Evolutionary conservation across 2,888 invertebrate genomes (phyloP), one percentile per base, ranked within the genome.

Genomic region (Thymelicus sylvestris): DNA sequence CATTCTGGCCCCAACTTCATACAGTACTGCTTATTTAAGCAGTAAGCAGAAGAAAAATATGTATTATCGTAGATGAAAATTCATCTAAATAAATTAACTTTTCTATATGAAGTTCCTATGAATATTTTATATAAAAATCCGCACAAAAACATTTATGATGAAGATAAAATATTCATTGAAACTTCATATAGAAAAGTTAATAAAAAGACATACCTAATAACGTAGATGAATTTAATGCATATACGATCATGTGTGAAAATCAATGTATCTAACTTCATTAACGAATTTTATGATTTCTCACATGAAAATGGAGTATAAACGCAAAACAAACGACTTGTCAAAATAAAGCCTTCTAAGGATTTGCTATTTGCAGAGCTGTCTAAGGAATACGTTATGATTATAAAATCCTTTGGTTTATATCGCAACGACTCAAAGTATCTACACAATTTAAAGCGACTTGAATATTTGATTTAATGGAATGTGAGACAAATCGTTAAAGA

Each of bases 321-420:
- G 2, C 12, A 3, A 52, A 52, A 55, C 8, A 52, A 19, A 19
- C 8, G 52, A 19, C 55, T 55, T 19, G 24, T 55, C 24, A 10
- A n/a, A n/a, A n/a, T n/a, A 24, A 10, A 24, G 24, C 24, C 24
- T 55, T 10, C 24, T 24, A 24, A 55, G 24, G 55, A 59, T 59
- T 59, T 38, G 38, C n/a, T 59, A 3, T 59, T 59, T 59, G n/a
- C 38, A 12, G 38, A 59, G 59, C 38, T 38, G 7, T 59, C 59
- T 12, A 7, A 38, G 59, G 38, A 38, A 59, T 38, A 38, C 59
- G 38, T 38, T 59, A 38, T 31, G 59, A 59, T 39, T 59, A 39
- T 38, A 39, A 39, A 59, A 38, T 59, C n/a, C 38, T n/a, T 13
- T 59, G 24, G 38, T 59, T 59, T 59, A 59, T 39, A 13, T 59